Evolutionary conservation across 2,797 vertebrate species (phyloP).

Genomic region (Xyrichtys novacula): DNA sequence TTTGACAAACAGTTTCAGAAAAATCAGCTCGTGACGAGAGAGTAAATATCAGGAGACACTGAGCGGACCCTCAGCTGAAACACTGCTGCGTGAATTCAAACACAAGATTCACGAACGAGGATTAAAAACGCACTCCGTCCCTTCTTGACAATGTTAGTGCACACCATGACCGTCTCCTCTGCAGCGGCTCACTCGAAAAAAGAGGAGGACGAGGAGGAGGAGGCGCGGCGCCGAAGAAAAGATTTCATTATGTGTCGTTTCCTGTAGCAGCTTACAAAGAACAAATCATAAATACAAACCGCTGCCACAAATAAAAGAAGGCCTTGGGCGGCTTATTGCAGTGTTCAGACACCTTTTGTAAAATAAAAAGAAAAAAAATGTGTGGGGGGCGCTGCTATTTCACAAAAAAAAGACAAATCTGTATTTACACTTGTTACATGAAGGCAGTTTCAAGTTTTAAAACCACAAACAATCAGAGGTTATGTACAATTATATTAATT

Average conservation of each 20-base stretch:
- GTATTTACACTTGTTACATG: conserved; percentile 74
- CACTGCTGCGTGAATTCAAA: conserved; percentile 16
- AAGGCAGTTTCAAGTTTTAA: conserved; percentile 59
- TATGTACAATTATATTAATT: conserved; percentile 83
- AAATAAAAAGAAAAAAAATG: neutral
- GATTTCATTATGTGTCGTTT: conserved; percentile 19
- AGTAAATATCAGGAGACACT: neutral
- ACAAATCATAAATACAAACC: conserved; percentile 58
- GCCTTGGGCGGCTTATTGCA: conserved; percentile 33
- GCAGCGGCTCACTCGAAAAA: conserved; percentile 8
- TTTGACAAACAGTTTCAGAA: neutral
- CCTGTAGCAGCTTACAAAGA: conserved; percentile 47
- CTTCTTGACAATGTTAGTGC: conserved; percentile 59
- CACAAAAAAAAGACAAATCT: conserved; percentile 4
- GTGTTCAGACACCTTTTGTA: conserved; percentile 6
- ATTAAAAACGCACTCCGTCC: conserved; percentile 44
- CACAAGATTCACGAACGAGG: neutral
- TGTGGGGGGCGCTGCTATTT: neutral
- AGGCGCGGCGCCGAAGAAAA: conserved; percentile 52
- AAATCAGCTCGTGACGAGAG: neutral
- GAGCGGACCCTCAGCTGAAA: neutral
- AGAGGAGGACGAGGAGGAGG: too few relatives aligned
- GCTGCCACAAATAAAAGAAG: conserved; percentile 22
- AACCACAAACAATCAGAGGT: conserved; percentile 55
- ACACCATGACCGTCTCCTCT: conserved; percentile 30